phyloP scores from a whole-genome alignment of 2,113 vertebrate genomes.

The Scophthalmus maximus region DNA sequence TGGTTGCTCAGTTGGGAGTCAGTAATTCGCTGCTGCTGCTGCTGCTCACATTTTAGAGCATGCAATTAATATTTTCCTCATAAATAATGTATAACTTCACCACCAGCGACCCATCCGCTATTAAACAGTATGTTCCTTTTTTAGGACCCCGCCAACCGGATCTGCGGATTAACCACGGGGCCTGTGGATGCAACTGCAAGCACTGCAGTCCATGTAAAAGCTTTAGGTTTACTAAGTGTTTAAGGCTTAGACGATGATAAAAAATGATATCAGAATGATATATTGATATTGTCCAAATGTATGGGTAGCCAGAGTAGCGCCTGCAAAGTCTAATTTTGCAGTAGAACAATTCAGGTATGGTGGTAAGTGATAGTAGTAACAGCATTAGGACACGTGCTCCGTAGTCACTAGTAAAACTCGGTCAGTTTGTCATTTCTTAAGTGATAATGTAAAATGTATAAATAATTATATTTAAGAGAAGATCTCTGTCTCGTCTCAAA shows the following conservation, averaged over 20 bases:
- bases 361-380: no score
- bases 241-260: background rate
- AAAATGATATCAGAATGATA: background rate
- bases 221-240: background rate
- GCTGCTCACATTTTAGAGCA: background rate
- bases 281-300: background rate
- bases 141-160: background rate
- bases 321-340: no score
- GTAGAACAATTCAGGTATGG: no score
- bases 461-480: background rate
- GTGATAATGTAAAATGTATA: no score
- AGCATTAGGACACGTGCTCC: no score
- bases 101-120: background rate
- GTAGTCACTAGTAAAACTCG: background rate
- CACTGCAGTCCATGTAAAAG: background rate
- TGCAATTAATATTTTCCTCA: background rate
- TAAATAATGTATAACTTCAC: constrained; percentile 1
- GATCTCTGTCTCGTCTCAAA: background rate
- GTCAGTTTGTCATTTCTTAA: no score
- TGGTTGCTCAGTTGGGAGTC: background rate
- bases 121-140: background rate
- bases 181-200: background rate
- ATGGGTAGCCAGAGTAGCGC: no score
- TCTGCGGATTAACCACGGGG: background rate
- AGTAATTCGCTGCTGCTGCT: background rate